Evolutionary conservation across 2,797 vertebrate species (phyloP).

Genomic region (Hydrocynus forskahlii): DNA sequence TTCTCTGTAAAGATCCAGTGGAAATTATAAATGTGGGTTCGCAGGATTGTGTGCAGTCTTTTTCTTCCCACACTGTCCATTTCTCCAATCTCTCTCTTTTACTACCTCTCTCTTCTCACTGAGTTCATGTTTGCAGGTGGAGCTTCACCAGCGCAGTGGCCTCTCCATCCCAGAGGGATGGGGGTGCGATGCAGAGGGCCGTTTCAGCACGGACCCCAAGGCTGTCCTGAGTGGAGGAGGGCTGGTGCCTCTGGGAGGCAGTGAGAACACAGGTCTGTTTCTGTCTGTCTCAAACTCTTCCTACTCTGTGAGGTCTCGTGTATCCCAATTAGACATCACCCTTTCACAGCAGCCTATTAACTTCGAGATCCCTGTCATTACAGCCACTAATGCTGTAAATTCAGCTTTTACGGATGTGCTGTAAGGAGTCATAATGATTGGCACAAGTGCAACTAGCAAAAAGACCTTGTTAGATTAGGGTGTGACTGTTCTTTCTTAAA

Average conservation of each 20-base stretch:
- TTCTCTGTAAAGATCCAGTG: no score
- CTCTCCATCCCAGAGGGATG: constrained; percentile 76
- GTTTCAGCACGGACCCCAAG: constrained; percentile 67
- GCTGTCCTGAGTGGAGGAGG: constrained; percentile 74
- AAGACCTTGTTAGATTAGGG: neutral
- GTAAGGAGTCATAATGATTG: neutral
- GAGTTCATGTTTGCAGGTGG: constrained; percentile 66
- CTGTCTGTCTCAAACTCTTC: neutral
- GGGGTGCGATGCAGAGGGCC: constrained; percentile 76
- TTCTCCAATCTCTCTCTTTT: neutral
- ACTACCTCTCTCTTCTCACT: neutral
- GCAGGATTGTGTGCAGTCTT: no score
- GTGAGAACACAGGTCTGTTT: constrained; percentile 76
- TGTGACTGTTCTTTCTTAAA: neutral
- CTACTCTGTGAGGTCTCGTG: neutral
- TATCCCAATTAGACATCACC: constrained; percentile 18
- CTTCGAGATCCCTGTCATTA: constrained; percentile 31
- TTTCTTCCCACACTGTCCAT: no score
- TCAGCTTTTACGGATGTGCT: neutral
- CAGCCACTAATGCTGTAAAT: neutral
- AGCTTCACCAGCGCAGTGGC: constrained; percentile 72
- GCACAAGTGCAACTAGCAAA: neutral
- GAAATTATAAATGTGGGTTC: no score
- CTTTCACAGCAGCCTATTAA: neutral
- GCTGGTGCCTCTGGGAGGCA: constrained; percentile 77